These are phyloP conservation scores for Muscicapa adusta DNA, from an alignment of 2,113 vertebrate genomes.

Conservation along the genomic window DNA sequence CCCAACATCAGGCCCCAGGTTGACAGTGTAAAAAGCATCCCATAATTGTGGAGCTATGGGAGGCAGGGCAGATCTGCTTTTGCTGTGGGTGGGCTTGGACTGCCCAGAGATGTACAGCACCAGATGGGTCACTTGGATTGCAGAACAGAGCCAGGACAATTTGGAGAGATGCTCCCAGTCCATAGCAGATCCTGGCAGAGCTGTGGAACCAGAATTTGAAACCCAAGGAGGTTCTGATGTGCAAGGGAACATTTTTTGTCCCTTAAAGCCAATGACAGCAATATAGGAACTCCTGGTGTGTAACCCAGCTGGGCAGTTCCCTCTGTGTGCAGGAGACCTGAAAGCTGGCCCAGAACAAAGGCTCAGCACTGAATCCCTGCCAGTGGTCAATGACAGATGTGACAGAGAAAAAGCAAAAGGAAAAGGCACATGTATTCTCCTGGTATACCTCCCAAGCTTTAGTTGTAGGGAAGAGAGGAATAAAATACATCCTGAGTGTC, in stretches of 20 bases:
- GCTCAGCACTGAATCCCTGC: not conserved
- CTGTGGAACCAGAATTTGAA: not conserved
- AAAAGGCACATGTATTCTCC: not conserved
- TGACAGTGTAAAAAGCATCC: not conserved
- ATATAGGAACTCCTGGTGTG: not conserved
- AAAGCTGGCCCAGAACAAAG: not conserved
- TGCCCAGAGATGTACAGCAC: not conserved
- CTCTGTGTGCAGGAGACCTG: not conserved
- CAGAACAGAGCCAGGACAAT: not conserved
- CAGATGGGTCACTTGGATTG: rapidly evolving
- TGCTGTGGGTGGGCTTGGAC: not conserved
- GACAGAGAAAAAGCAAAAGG: not conserved
- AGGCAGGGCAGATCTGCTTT: not conserved
- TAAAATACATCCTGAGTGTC: slow-evolving; percentile 29
- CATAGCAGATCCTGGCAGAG: not conserved
- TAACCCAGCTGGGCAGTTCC: not conserved
- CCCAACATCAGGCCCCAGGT: not conserved
- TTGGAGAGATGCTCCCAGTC: not conserved
- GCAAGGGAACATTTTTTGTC: not conserved
- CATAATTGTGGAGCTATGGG: not conserved
- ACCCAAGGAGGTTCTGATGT: not conserved
- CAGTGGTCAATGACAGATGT: not conserved
- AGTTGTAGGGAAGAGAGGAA: not conserved
- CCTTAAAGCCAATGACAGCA: not conserved
- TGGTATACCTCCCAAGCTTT: slow-evolving; percentile 14